Conservation (phyloP, 2,797 vertebrate species). For the Poecilia gillii region DNA sequence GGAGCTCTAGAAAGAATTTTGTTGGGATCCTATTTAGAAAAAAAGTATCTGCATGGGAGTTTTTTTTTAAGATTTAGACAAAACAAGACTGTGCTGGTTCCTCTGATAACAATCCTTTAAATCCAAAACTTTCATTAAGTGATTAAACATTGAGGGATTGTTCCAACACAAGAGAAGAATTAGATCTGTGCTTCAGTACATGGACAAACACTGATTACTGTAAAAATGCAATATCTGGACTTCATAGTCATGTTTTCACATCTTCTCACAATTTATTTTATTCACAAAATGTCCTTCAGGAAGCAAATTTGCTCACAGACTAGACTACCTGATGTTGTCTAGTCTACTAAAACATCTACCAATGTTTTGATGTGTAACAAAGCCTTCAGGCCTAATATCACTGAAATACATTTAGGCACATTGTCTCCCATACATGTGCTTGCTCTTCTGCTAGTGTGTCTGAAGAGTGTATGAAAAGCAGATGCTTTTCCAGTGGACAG, state of each 20-base stretch:
- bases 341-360: no score
- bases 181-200: background rate
- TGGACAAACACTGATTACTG: background rate
- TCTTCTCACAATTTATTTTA: background rate
- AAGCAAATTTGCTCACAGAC: background rate
- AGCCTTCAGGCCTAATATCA: background rate
- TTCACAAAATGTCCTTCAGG: background rate
- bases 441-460: conserved; percentile 38
- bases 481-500: conserved; percentile 37
- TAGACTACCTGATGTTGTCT: background rate
- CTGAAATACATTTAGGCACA: background rate
- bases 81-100: background rate
- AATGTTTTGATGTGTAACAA: background rate
- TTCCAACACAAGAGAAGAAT: background rate
- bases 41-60: background rate
- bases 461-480: conserved; percentile 46
- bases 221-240: background rate
- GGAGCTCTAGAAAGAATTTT: background rate
- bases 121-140: background rate
- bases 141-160: background rate
- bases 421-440: background rate
- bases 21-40: background rate
- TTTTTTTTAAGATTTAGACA: background rate
- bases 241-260: background rate
- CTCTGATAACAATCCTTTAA: background rate